phyloP scores from a whole-genome alignment of 2,113 vertebrate species.

The Mobula birostris region DNA sequence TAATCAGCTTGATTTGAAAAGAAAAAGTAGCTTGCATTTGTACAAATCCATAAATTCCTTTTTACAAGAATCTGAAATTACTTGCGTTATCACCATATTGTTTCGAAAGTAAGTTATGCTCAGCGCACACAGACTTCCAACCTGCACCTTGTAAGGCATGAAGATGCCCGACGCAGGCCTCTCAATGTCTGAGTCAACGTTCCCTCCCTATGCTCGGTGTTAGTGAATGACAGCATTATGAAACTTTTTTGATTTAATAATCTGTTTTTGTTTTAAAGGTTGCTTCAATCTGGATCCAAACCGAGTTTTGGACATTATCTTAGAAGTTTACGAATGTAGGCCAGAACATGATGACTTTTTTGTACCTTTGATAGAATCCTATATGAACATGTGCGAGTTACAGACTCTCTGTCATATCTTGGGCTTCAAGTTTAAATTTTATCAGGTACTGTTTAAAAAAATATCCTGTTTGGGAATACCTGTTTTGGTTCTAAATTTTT shows the following conservation, averaged over 20 bases:
- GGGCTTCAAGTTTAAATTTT: conserved; percentile 98
- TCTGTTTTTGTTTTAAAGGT: conserved; percentile 54
- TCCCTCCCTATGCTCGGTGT: no score
- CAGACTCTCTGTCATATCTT: conserved; percentile 98
- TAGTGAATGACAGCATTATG: neutral
- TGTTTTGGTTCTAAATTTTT: neutral
- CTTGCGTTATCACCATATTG: neutral
- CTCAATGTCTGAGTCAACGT: no score
- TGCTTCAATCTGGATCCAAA: conserved; percentile 99
- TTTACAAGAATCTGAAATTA: neutral
- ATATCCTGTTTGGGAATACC: neutral
- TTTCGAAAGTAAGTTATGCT: neutral
- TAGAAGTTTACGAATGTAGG: conserved; percentile 92
- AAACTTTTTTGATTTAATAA: neutral
- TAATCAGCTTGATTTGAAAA: neutral
- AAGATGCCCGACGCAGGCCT: no score
- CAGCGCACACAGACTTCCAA: no score
- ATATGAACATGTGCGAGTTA: conserved; percentile 93
- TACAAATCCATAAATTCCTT: neutral
- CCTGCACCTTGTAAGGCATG: no score
- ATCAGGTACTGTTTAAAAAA: conserved; percentile 70
- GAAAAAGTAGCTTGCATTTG: conserved; percentile 26
- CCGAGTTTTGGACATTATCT: conserved; percentile 92
- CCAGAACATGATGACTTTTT: conserved; percentile 95
- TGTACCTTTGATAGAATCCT: conserved; percentile 89